A percentile compares a stretch with the other conserved stretches of the same genome.
Conservation (phyloP, 1,140 invertebrate genomes). For the Nephotettix cincticeps region DNA sequence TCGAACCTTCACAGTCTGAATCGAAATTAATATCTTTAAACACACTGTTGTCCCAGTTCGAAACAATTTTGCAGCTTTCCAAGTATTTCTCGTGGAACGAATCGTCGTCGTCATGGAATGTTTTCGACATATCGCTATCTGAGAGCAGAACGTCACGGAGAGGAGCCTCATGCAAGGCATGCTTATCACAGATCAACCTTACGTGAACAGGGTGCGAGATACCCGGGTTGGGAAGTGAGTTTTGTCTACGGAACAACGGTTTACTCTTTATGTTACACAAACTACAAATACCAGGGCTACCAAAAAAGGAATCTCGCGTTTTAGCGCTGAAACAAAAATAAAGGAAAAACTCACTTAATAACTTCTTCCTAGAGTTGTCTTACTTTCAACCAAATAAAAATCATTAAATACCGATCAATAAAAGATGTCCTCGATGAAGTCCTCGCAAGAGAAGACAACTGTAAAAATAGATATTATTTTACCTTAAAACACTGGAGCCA, state of each 20-base stretch:
- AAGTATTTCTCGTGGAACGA: slow-evolving; percentile 19
- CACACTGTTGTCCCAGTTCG: slow-evolving; percentile 21
- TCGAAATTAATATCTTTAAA: slow-evolving; percentile 17
- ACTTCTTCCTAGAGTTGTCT: too few species aligned
- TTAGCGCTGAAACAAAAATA: slow-evolving; percentile 22
- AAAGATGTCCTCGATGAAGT: too few species aligned
- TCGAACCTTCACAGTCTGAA: neutral
- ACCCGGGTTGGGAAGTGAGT: neutral
- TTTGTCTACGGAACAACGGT: slow-evolving; percentile 19
- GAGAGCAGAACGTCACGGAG: neutral
- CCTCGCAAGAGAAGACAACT: too few species aligned
- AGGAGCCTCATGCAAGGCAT: slow-evolving; percentile 4
- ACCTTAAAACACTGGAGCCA: too few species aligned
- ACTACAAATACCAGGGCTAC: slow-evolving; percentile 18
- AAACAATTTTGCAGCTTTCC: slow-evolving; percentile 20
- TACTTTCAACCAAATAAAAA: too few species aligned
- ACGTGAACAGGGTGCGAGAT: slow-evolving; percentile 1
- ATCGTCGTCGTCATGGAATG: neutral
- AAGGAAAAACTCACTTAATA: neutral
- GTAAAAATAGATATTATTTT: too few species aligned
- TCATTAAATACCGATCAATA: too few species aligned
- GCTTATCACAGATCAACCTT: slow-evolving; percentile 16
- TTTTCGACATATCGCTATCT: slow-evolving; percentile 4
- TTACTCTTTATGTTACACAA: slow-evolving; percentile 16
- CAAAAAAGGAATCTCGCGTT: slow-evolving; percentile 1